Conservation (phyloP, 2,113 vertebrate species). For the Nothobranchius kuhntae region DNA sequence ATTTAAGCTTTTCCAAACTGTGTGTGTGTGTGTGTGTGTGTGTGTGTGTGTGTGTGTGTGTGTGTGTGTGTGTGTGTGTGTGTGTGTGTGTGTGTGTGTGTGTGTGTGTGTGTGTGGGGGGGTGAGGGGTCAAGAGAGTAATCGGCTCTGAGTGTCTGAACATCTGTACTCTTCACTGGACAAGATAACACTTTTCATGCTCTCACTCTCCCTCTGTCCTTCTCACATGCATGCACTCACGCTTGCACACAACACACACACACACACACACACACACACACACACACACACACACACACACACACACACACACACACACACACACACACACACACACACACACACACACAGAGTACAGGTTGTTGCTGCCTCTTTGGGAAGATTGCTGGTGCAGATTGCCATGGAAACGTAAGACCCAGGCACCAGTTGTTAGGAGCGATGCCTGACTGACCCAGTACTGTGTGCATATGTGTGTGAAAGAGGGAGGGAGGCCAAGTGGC, state of each 20-base stretch:
- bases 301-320: too few relatives aligned
- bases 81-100: too few relatives aligned
- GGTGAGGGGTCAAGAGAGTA: slow-evolving; percentile 71
- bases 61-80: too few relatives aligned
- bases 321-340: slow-evolving; percentile 7
- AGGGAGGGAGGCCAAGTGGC: slow-evolving; percentile 61
- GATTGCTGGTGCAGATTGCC: slow-evolving; percentile 67
- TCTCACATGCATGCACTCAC: too few relatives aligned
- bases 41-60: too few relatives aligned
- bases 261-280: too few relatives aligned
- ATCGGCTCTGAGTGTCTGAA: slow-evolving; percentile 75
- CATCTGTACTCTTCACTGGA: slow-evolving; percentile 71
- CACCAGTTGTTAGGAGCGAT: slow-evolving; percentile 66
- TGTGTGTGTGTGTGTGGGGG: too few relatives aligned
- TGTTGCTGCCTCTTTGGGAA: slow-evolving; percentile 78
- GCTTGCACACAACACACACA: too few relatives aligned
- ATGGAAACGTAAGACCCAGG: slow-evolving; percentile 74
- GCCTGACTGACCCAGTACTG: slow-evolving; percentile 62
- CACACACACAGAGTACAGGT: slow-evolving; percentile 35
- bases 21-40: too few relatives aligned
- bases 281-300: too few relatives aligned
- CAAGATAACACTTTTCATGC: slow-evolving; percentile 47
- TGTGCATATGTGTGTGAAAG: slow-evolving; percentile 61
- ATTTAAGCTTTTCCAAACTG: too few relatives aligned
- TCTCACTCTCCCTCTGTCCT: background rate